Conservation (phyloP, 2,113 vertebrate species). For the Melospiza georgiana region DNA sequence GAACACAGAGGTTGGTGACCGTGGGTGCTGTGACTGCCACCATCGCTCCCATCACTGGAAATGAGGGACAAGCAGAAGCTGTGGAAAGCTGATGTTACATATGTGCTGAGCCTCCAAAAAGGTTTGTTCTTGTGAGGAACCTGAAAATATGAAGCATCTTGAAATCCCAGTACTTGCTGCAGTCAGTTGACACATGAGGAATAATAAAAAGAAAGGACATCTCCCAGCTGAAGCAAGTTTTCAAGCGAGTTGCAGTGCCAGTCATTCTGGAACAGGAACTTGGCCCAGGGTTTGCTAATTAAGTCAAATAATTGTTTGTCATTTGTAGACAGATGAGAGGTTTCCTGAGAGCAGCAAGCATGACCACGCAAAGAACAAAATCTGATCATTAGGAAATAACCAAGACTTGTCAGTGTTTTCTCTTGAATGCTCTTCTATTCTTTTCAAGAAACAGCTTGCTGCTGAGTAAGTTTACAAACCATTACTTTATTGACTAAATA, state of each 20-base stretch:
- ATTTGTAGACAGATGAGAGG: not conserved
- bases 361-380: constrained; percentile 21
- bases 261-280: constrained; percentile 15
- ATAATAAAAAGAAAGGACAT: not conserved
- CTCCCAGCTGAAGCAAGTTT: not conserved
- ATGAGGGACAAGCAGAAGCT: not conserved
- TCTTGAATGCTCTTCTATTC: constrained; percentile 14
- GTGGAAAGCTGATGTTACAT: not conserved
- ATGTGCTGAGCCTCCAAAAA: not conserved
- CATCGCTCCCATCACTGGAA: rapidly evolving
- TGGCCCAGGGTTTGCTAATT: constrained; percentile 20
- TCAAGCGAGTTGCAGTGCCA: not conserved
- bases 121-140: not conserved
- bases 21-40: not conserved
- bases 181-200: not conserved
- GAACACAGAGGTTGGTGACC: rapidly evolving
- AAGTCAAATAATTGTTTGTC: constrained; percentile 3
- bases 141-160: not conserved
- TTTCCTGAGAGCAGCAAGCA: constrained; percentile 20
- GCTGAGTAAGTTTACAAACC: constrained; percentile 46
- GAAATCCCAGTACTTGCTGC: not conserved
- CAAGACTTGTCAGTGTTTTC: constrained; percentile 5
- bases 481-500: constrained; percentile 56
- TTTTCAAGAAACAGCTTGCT: constrained; percentile 29
- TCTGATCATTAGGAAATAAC: constrained; percentile 37